Base-by-base conservation (phyloP, 2,888 invertebrate species). In the Himalopsyche kuldschensis region DNA sequence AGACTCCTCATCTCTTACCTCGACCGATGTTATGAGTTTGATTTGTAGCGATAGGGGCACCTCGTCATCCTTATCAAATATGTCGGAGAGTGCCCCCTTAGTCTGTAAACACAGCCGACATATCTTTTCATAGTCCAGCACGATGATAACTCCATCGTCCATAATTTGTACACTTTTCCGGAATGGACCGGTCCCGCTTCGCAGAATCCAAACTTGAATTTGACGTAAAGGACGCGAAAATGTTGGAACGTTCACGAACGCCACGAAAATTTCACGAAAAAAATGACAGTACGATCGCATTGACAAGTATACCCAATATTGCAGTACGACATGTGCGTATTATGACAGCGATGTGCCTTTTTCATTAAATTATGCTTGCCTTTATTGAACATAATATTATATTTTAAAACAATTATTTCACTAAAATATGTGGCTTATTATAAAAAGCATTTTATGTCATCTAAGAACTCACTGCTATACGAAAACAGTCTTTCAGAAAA, bases 31-130 rank as follows among this genome's bases (percentile, higher is more conserved):
- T 24, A 86, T 76, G 27, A 79, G 80, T 47, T 86, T 75, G 80
- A 87, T 86, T 78, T 87, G 86, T 27, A 84, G 78, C 79, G 84
- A 80, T 24, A 87, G 77, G 4, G 85, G 81, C 8, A 80, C 85
- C 20, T 86, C 85, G 8, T 78, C 86, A 30, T 83, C 86, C 10
- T 75, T 79, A 5, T 85, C 85, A 84, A 87, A 87, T 75, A 87
- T 87, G 84, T 87, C 85, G 17, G 87, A 87, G 84, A 87, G 86
- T 3, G 85, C 86, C 11, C 86, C 87, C 41, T 86, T 86, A 4
- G 86, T 81, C 27, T 86, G 86, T 81, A 87, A 81, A 83, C 87
- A 88, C 48, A 87, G 82, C 11, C 88, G 86, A 81, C 88, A 88
- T 69, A 87, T 86, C 75, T 86, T 86, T 11, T 87, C 87, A 79